Conservation (phyloP, 2,113 vertebrate species). For the Epinephelus cyanopodus region DNA sequence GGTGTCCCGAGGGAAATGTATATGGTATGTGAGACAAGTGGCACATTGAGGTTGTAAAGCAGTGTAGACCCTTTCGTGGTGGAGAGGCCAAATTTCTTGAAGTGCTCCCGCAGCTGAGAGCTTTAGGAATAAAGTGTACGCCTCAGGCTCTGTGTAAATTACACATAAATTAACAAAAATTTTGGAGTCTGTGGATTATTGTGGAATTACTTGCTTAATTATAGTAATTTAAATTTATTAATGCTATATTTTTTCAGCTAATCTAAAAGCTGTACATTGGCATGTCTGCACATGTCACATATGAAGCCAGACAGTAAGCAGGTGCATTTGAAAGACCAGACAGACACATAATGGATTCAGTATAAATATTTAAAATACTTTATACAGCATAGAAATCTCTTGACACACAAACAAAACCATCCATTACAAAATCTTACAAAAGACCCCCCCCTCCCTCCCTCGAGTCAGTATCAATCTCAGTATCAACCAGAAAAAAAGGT, state of each 20-base stretch:
- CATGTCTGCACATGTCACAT: background rate
- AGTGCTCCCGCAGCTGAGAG: conserved; percentile 9
- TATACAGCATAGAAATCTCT: conserved; percentile 88
- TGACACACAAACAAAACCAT: conserved; percentile 77
- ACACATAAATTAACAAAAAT: conserved; percentile 20
- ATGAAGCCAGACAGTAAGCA: conserved; percentile 42
- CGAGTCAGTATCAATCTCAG: conserved; percentile 74
- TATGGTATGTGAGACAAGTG: conserved; percentile 51
- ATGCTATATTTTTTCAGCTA: conserved; percentile 5
- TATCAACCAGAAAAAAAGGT: conserved; percentile 72
- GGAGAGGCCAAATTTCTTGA: background rate
- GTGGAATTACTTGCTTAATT: conserved; percentile 8
- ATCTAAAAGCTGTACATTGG: background rate
- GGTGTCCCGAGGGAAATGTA: conserved; percentile 70
- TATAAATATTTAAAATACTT: conserved; percentile 88
- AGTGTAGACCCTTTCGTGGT: background rate
- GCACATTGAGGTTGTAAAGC: conserved; percentile 49
- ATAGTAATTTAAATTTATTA: conserved; percentile 7
- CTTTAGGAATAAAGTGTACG: conserved; percentile 23
- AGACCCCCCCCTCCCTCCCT: conserved; percentile 48
- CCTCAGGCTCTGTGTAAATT: conserved; percentile 21
- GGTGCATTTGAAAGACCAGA: conserved; percentile 61
- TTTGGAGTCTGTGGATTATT: background rate
- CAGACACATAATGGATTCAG: conserved; percentile 70
- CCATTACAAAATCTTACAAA: conserved; percentile 86